Evolutionary conservation across 2,797 vertebrate species (phyloP).

Genomic region (Podargus strigoides): DNA sequence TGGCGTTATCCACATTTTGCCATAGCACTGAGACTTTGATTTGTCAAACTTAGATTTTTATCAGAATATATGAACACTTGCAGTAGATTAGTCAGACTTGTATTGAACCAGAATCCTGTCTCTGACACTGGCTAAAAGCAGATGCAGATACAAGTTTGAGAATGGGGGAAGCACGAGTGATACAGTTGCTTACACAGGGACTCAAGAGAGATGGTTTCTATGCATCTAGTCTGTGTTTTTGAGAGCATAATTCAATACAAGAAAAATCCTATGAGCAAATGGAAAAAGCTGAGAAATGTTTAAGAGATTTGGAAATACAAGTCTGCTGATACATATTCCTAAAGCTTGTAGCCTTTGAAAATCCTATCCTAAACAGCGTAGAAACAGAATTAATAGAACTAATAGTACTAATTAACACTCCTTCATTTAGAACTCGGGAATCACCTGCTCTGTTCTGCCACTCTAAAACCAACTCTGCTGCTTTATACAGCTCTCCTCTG

Average conservation of each 20-base stretch:
- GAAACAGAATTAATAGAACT: neutral
- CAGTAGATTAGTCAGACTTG: neutral
- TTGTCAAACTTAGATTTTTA: neutral
- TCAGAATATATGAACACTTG: neutral
- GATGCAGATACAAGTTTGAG: neutral
- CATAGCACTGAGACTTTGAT: neutral
- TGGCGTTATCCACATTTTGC: neutral
- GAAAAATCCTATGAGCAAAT: neutral
- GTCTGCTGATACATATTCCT: neutral
- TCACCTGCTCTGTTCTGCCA: neutral
- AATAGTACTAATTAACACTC: neutral
- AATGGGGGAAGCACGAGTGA: neutral
- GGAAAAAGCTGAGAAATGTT: neutral
- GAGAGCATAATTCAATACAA: neutral
- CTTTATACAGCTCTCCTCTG: neutral
- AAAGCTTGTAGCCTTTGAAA: neutral
- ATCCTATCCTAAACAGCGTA: neutral
- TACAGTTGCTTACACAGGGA: neutral
- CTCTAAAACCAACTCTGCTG: neutral
- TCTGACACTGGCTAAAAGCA: neutral
- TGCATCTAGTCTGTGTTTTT: neutral
- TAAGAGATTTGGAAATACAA: neutral
- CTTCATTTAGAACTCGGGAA: neutral
- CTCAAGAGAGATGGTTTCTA: neutral
- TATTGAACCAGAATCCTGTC: neutral